Evolutionary conservation across 2,113 vertebrate species (phyloP).

Genomic region (Notechis scutatus): DNA sequence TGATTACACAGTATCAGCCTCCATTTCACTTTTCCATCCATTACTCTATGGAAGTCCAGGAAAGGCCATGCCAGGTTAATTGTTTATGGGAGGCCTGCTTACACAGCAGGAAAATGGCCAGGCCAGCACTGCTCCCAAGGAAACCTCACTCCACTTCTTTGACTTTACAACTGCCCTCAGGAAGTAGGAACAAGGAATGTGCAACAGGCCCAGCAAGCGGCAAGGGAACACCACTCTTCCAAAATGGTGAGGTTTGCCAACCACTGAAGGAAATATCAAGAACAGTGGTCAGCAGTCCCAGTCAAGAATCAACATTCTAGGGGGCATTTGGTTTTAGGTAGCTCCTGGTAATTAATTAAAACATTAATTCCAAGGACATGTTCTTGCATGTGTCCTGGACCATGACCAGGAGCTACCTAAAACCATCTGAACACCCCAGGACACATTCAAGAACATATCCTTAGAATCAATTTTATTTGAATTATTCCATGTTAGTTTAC

Average conservation of each 20-base stretch:
- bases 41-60: background rate
- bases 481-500: background rate
- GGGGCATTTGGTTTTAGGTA: background rate
- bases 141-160: background rate
- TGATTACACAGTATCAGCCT: background rate
- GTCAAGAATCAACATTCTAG: background rate
- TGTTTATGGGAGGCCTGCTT: background rate
- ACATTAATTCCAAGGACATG: rapidly evolving
- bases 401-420: background rate
- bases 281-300: background rate
- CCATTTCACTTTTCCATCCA: background rate
- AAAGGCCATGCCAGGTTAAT: background rate
- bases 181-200: background rate
- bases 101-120: background rate
- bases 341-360: background rate
- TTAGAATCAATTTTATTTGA: background rate
- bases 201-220: background rate
- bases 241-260: background rate
- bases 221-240: background rate
- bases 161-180: background rate
- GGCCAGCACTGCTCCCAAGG: background rate
- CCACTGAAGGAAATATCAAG: background rate
- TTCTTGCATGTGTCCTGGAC: background rate
- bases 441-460: background rate
- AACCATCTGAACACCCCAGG: background rate